phyloP scores from a whole-genome alignment of 2,113 vertebrate species.

The Pelusios castaneus region DNA sequence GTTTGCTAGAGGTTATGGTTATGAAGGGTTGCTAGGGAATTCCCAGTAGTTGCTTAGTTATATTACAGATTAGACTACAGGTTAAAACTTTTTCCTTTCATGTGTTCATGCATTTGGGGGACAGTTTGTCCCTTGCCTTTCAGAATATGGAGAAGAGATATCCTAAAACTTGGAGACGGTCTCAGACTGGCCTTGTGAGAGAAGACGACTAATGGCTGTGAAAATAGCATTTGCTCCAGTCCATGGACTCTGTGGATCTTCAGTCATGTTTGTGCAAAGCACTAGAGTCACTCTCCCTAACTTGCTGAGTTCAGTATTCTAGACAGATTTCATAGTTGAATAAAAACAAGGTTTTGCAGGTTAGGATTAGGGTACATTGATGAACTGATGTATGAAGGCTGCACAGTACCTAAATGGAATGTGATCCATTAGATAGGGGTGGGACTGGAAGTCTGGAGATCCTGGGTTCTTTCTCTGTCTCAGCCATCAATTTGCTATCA shows the following conservation, averaged over 20 bases:
- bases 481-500: not conserved
- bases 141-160: not conserved
- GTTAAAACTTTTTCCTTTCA: not conserved
- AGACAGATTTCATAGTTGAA: not conserved
- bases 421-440: not conserved
- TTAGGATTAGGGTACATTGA: not conserved
- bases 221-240: not conserved
- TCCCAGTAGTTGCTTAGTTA: not conserved
- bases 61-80: not conserved
- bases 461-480: not conserved
- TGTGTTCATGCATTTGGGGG: not conserved
- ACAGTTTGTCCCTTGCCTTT: not conserved
- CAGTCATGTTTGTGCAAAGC: not conserved
- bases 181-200: not conserved
- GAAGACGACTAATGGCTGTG: not conserved
- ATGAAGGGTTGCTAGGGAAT: not conserved
- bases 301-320: not conserved
- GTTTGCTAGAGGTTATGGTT: not conserved
- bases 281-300: not conserved
- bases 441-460: not conserved
- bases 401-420: not conserved
- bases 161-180: not conserved
- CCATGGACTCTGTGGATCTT: not conserved
- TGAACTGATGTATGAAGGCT: not conserved
- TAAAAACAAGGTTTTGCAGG: not conserved